A percentile compares a stretch with the other conserved stretches of the same genome.
These are phyloP conservation scores for Laterallus jamaicensis DNA, from an alignment of 2,113 vertebrate genomes.

Conservation along the genomic window DNA sequence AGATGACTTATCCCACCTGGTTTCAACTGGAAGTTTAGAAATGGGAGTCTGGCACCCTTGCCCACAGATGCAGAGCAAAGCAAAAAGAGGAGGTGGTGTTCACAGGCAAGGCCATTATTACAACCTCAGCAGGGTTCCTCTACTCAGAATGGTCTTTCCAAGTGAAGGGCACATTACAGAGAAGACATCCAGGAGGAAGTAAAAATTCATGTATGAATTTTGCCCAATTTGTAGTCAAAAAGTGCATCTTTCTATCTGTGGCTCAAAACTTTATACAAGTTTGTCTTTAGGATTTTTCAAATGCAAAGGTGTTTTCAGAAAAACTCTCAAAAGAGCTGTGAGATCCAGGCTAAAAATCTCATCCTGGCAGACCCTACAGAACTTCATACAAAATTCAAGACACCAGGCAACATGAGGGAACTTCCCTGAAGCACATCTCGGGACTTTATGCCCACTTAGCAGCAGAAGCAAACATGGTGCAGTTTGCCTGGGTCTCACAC, in stretches of 20 bases:
- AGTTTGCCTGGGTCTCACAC: neutral
- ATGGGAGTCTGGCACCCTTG: neutral
- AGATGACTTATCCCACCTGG: neutral
- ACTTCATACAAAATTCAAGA: neutral
- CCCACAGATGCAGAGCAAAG: neutral
- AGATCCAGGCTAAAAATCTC: neutral
- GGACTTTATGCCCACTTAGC: neutral
- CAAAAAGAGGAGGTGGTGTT: neutral
- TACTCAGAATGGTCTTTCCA: neutral
- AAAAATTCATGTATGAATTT: neutral
- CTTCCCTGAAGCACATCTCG: neutral
- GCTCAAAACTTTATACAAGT: neutral
- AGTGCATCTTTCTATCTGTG: neutral
- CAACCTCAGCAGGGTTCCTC: neutral
- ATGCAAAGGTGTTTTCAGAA: neutral
- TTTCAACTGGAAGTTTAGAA: neutral
- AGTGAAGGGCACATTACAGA: neutral
- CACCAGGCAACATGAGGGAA: neutral
- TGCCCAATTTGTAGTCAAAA: neutral
- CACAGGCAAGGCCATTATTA: neutral
- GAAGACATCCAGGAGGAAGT: neutral
- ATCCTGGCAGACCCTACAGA: neutral
- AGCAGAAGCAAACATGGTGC: neutral
- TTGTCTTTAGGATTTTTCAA: neutral
- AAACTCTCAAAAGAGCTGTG: neutral